A percentile compares a stretch with the other conserved stretches of the same genome.
phyloP scores from a whole-genome alignment of 1,140 invertebrate genomes.

The Sesamia nonagrioides region DNA sequence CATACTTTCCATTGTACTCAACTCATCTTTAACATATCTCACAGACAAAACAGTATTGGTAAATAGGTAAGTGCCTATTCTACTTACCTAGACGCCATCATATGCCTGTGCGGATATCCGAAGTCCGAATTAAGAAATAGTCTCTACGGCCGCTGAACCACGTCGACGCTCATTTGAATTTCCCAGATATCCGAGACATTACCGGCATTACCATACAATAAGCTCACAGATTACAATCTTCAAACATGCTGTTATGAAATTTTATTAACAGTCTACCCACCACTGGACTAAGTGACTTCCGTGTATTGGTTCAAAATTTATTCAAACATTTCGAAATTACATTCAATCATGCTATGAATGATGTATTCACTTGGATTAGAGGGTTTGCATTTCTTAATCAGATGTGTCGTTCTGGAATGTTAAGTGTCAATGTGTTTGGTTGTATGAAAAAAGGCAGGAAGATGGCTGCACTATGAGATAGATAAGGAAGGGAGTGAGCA shows the following conservation, averaged over 20 bases:
- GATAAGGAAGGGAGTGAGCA: not conserved
- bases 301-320: constrained; percentile 30
- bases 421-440: not conserved
- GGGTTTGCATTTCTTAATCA: not conserved
- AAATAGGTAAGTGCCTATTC: not conserved
- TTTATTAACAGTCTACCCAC: constrained; percentile 17
- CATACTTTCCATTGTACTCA: not conserved
- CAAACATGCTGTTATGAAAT: constrained; percentile 33
- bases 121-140: not conserved
- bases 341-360: constrained; percentile 10
- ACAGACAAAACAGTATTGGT: not conserved
- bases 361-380: constrained; percentile 10
- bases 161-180: constrained; percentile 28
- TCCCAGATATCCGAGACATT: constrained; percentile 40
- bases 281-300: constrained; percentile 9
- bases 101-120: constrained; percentile 18
- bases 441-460: not conserved
- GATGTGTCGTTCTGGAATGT: constrained; percentile 1
- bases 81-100: no score
- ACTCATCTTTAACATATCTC: not conserved
- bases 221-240: constrained; percentile 40
- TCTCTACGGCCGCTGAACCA: not conserved
- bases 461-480: not conserved
- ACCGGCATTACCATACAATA: constrained; percentile 48
- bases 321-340: constrained; percentile 1